phyloP scores from a whole-genome alignment of 2,888 invertebrate species.

The Platynereis dumerilii region DNA sequence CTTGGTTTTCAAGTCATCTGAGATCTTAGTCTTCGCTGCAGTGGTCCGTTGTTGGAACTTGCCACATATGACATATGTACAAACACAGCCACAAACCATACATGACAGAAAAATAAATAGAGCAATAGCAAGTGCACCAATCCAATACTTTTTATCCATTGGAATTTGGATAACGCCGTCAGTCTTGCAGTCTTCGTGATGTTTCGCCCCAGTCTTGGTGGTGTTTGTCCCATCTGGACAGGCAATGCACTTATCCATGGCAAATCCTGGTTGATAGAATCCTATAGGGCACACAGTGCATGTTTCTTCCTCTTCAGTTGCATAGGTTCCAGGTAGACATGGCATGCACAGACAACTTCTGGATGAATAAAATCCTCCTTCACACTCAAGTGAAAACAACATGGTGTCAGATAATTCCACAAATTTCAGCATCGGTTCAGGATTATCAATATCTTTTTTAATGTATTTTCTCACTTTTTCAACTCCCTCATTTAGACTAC shows the following conservation, averaged over 20 bases:
- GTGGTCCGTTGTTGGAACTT: too few relatives aligned
- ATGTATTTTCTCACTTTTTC: not conserved
- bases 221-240: not conserved
- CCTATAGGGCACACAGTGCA: not conserved
- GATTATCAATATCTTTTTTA: not conserved
- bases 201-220: not conserved
- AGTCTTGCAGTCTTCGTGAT: not conserved
- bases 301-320: not conserved
- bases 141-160: too few relatives aligned
- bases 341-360: not conserved
- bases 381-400: not conserved
- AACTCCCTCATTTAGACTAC: too few relatives aligned
- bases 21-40: too few relatives aligned
- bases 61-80: too few relatives aligned
- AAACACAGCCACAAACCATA: too few relatives aligned
- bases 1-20: too few relatives aligned
- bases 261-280: constrained; percentile 1
- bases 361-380: not conserved
- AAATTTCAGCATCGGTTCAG: not conserved
- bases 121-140: too few relatives aligned
- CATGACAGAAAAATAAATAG: too few relatives aligned
- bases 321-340: constrained; percentile 5
- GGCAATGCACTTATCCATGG: constrained; percentile 3
- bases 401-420: not conserved
- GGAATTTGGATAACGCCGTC: too few relatives aligned